phyloP scores from a whole-genome alignment of 2,797 vertebrate species.

The Ctenosaura bakeri region DNA sequence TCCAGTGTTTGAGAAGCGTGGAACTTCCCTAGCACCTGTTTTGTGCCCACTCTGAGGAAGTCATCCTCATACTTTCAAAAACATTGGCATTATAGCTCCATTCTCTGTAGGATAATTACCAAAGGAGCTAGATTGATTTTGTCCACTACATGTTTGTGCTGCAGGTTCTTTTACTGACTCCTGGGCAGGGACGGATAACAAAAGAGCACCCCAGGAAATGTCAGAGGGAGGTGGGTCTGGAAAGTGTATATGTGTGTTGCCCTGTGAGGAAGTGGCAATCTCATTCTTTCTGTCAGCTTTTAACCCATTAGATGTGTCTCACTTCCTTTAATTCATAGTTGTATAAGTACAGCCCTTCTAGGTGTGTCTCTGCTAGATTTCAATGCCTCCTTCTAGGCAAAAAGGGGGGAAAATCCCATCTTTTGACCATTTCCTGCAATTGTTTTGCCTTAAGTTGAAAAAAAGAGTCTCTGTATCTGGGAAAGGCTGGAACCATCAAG shows the following conservation, averaged over 20 bases:
- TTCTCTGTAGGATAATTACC: not conserved
- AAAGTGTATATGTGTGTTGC: conserved; percentile 60
- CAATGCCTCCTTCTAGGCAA: conserved; percentile 79
- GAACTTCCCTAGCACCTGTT: not conserved
- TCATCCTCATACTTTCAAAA: not conserved
- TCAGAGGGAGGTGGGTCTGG: conserved; percentile 79
- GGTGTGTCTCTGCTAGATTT: conserved; percentile 75
- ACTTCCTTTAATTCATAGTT: conserved; percentile 82
- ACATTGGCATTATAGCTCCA: too few species aligned
- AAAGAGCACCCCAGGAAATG: conserved; percentile 74
- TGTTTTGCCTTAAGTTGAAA: conserved; percentile 81
- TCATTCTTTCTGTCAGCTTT: conserved; percentile 69
- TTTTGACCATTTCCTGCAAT: conserved; percentile 85
- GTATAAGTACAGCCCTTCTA: conserved; percentile 74
- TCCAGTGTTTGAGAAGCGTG: not conserved
- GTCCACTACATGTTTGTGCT: conserved; percentile 19
- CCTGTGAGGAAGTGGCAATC: conserved; percentile 79
- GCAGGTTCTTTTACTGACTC: conserved; percentile 43
- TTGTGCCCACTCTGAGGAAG: not conserved
- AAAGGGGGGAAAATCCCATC: conserved; percentile 72
- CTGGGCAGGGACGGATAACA: conserved; percentile 60
- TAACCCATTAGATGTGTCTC: conserved; percentile 70
- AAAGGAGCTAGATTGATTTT: conserved; percentile 21
- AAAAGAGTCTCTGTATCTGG: conserved; percentile 69
- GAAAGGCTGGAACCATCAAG: conserved; percentile 79